A percentile compares a stretch with the other conserved stretches of the same genome.
These are phyloP conservation scores for Rhopalosiphum padi DNA, from an alignment of 1,140 invertebrate genomes.

Conservation along the genomic window DNA sequence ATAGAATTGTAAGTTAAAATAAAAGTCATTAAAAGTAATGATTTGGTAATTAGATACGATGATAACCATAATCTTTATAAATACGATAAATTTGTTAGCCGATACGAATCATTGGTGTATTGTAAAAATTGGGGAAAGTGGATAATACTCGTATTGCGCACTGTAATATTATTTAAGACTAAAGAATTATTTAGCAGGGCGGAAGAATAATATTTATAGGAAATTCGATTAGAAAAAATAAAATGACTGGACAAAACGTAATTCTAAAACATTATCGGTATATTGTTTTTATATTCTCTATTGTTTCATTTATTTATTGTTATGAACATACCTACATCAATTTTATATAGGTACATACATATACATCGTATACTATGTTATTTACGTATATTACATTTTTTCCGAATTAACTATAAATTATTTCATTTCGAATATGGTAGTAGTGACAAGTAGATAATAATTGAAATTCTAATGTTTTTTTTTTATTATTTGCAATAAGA, in stretches of 20 bases:
- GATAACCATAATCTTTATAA: not conserved
- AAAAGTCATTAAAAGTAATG: not conserved
- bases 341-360: not conserved
- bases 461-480: not conserved
- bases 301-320: not conserved
- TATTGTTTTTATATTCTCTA: not conserved
- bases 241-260: not conserved
- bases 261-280: not conserved
- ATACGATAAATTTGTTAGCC: not conserved
- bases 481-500: not conserved
- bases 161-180: not conserved
- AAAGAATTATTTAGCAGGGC: constrained; percentile 34
- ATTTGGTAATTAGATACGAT: not conserved
- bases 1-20: not conserved
- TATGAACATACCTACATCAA: not conserved
- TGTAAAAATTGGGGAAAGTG: constrained; percentile 44
- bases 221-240: not conserved
- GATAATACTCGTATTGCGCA: not conserved
- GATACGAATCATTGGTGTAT: constrained; percentile 12
- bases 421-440: not conserved
- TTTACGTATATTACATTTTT: no score
- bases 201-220: not conserved
- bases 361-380: no score
- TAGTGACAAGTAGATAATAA: not conserved
- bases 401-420: not conserved